Percentiles rank a stretch among this genome's conserved stretches.
Evolutionary conservation across 2,797 vertebrate species (phyloP).

Genomic region (Pangasius sanitwongsei): DNA sequence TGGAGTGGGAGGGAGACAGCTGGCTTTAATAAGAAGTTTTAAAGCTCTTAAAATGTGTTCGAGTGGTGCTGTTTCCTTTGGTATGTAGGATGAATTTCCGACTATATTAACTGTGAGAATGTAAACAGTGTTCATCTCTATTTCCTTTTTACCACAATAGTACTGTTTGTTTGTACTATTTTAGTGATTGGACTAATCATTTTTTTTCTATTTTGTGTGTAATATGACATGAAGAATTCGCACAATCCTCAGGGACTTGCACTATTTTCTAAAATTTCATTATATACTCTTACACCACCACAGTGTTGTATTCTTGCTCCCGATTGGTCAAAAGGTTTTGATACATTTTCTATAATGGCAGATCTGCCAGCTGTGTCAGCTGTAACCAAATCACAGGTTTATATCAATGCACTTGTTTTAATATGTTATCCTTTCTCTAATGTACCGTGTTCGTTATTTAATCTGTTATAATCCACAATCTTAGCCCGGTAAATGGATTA

Average conservation of each 20-base stretch:
- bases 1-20: slow-evolving; percentile 63
- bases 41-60: slow-evolving; percentile 17
- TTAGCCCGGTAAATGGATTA: background rate
- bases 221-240: background rate
- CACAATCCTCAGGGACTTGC: background rate
- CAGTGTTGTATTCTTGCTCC: background rate
- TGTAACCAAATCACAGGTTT: background rate
- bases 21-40: slow-evolving; percentile 30
- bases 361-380: background rate
- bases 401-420: background rate
- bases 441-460: background rate
- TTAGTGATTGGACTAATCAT: background rate
- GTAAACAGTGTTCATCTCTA: background rate
- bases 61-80: background rate
- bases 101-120: background rate
- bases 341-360: background rate
- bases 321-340: background rate
- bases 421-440: background rate
- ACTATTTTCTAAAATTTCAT: background rate
- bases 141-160: background rate
- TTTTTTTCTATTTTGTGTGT: background rate
- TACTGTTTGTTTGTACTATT: background rate
- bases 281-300: background rate
- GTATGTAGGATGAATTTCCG: background rate
- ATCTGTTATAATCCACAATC: background rate